Percentiles rank a stretch among this genome's conserved stretches.
phyloP scores from a whole-genome alignment of 2,888 invertebrate genomes.

The Dryadula phaetusa region DNA sequence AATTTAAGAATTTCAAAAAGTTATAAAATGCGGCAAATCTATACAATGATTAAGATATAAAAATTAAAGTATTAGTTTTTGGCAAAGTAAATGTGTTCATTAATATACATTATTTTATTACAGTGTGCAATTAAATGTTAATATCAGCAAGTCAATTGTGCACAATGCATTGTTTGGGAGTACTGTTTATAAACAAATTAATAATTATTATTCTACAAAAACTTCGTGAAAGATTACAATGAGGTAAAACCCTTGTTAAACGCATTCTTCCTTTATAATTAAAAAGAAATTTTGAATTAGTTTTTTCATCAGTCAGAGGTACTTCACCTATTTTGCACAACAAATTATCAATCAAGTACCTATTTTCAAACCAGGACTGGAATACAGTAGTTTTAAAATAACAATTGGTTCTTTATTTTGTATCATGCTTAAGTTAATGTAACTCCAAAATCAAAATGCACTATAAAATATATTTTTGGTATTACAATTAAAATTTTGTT shows the following conservation, averaged over 20 bases:
- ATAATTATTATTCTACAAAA: background rate
- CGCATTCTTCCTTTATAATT: background rate
- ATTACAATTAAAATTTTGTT: too few relatives aligned
- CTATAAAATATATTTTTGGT: too few relatives aligned
- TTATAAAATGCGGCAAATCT: background rate
- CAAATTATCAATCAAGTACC: too few relatives aligned
- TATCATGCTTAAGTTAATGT: too few relatives aligned
- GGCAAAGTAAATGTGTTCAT: background rate
- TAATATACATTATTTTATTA: background rate
- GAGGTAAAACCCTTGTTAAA: background rate
- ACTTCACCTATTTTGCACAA: too few relatives aligned
- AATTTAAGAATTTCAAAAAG: too few relatives aligned
- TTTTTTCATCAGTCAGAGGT: too few relatives aligned
- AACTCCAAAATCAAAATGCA: too few relatives aligned
- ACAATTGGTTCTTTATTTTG: too few relatives aligned
- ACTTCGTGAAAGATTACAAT: background rate
- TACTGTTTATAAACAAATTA: background rate
- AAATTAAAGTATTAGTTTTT: background rate
- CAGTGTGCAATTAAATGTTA: background rate
- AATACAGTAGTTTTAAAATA: too few relatives aligned
- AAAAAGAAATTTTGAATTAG: background rate
- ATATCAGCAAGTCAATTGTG: background rate
- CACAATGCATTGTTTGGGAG: background rate
- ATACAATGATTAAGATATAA: background rate
- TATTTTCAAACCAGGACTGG: too few relatives aligned